phyloP scores from a whole-genome alignment of 2,797 vertebrate genomes.

The Fundulus diaphanus region DNA sequence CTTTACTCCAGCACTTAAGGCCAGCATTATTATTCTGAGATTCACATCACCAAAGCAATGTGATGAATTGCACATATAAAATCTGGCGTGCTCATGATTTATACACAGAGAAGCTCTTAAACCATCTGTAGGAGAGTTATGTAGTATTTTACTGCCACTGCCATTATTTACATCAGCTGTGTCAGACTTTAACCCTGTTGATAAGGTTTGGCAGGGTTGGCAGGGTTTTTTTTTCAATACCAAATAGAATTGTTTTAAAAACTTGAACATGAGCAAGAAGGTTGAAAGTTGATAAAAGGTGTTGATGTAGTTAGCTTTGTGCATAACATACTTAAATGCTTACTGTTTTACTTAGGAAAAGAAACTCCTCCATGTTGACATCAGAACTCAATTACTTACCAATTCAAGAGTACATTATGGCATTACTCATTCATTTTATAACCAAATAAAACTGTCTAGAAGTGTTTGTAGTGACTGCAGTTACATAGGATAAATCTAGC shows the following conservation, averaged over 20 bases:
- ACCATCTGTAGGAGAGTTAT: conserved; percentile 14
- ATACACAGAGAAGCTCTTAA: conserved; percentile 9
- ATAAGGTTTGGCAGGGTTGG: background rate
- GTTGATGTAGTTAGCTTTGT: background rate
- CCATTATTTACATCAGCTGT: conserved; percentile 6
- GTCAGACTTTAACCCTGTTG: conserved; percentile 34
- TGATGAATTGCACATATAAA: conserved; percentile 15
- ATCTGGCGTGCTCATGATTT: conserved; percentile 10
- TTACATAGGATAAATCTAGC: background rate
- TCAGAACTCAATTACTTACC: background rate
- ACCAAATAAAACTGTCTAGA: background rate
- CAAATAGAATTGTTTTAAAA: background rate
- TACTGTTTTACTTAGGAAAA: background rate
- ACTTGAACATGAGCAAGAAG: background rate
- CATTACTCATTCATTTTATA: background rate
- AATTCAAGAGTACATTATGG: background rate
- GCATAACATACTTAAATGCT: background rate
- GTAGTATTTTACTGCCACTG: conserved; percentile 22
- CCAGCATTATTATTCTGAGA: conserved; percentile 21
- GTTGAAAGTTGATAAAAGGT: background rate
- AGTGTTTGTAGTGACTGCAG: background rate
- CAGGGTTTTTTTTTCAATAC: background rate
- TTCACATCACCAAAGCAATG: conserved; percentile 25
- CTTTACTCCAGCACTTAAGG: conserved; percentile 29
- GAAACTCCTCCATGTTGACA: background rate